phyloP scores from a whole-genome alignment of 2,113 vertebrate genomes.

The Myiopsitta monachus region DNA sequence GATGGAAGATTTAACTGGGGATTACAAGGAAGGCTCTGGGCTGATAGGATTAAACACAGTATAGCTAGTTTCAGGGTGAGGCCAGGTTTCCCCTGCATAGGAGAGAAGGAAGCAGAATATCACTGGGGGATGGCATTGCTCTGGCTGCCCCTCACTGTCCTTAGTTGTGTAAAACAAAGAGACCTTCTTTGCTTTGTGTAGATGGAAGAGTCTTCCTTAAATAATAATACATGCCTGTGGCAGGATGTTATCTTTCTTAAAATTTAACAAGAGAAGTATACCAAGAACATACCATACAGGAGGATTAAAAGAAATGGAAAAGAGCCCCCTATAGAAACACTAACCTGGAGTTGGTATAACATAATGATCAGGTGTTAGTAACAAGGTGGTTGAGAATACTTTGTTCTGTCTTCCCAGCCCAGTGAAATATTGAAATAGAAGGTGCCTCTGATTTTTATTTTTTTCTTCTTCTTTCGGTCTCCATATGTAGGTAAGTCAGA shows the following conservation, averaged over 20 bases:
- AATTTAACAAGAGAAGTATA: background rate
- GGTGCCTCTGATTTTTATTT: background rate
- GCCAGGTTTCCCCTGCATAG: background rate
- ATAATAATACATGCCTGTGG: background rate
- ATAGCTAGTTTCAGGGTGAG: background rate
- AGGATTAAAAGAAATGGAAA: background rate
- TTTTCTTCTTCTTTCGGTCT: background rate
- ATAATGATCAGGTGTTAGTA: background rate
- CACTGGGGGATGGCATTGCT: accelerated
- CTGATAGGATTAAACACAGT: background rate
- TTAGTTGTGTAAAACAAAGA: background rate
- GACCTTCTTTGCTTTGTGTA: background rate
- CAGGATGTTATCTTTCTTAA: background rate
- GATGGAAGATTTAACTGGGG: background rate
- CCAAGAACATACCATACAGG: background rate
- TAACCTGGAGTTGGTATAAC: background rate
- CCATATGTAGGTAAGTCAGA: background rate
- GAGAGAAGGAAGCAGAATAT: background rate
- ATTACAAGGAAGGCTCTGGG: background rate
- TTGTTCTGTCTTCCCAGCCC: background rate
- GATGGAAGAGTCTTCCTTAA: background rate
- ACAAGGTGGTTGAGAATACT: background rate
- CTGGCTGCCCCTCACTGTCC: background rate
- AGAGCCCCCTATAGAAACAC: background rate
- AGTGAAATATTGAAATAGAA: background rate